Evolutionary conservation across 1,140 invertebrate species (phyloP), one percentile per base, ranked within the genome.

Genomic region (Neotoxoptera formosana): DNA sequence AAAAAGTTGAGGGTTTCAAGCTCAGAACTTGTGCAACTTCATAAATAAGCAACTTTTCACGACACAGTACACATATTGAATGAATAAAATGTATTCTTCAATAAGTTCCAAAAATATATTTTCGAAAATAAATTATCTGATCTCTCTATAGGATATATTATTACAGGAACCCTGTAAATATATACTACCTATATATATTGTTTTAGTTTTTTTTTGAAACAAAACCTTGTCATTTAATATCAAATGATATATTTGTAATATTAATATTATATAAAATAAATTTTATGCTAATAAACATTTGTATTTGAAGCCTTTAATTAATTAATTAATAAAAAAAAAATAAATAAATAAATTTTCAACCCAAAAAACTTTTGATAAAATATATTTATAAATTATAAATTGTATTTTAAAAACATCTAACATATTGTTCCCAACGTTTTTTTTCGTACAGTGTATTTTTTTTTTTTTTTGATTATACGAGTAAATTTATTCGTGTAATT

Each of bases 1-100:
- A 86, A 76, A 47, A 87, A 87, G 45, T 87, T 36, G 41, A 87
- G 21, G 30, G 84, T 87, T 47, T 87, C 25, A 48, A 47, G 25
- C 84, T 48, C 25, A 87, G 48, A n/a, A 87, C 84, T 87, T 87
- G 45, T 23, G 45, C 25, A n/a, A 87, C 45, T 87, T 87, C 17
- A 87, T 30, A 87, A 47, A 87, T 87, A 87, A 25, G 45, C 45
- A 87, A 87, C 23, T 48, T 87, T 87, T 17, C 45, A 47, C 30
- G 30, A 47, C 30, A 47, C 45, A 87, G 45, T 48, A 47, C 45
- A 87, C 84, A 87, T 30, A 87, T 47, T 87, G 45, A 36, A 87
- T n/a, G 84, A 87, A 47, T 87, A 87, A 87, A 87, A 41, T 84
- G 41, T 41, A 48, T 87, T 87, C 45, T 30, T 87, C 45, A 20